Base-by-base conservation (phyloP, 2,888 invertebrate species). In the Polia nebulosa region DNA sequence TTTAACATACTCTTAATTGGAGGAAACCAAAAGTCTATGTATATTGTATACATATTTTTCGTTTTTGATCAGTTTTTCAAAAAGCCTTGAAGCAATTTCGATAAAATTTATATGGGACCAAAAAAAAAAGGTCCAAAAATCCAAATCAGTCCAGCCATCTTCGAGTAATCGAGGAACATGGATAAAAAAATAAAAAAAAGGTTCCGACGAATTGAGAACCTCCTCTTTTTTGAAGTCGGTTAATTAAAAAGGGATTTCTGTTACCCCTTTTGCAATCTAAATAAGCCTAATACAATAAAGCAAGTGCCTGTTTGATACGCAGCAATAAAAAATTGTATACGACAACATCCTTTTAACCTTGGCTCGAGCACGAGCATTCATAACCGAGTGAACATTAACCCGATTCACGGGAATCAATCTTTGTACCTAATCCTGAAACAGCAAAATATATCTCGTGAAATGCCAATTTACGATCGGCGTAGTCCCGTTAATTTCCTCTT, bases 401-500 rank as follows among this genome's bases (percentile, higher is more conserved):
- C 69, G 60, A 80, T 80, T 72, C 74, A 67, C 45, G 52, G 65
- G 72, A 82, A 82, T 82, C 75, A 83, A 73, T 83, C 83, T 78
- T 80, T 80, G 64, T 67, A 67, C 68, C 71, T 78, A 78, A 83
- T 72, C 71, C 78, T 59, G 67, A 67, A 75, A 80, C 72, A 76
- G 66, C 71, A 81, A 71, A 83, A 73, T 78, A 78, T 80, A 78
- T 78, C 78, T 76, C 62, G 55, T 29, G 70, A 78, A 70, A 70
- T 78, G 56, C 69, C 78, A 81, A 78, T 78, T 78, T 81, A 81
- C 66, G 74, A 78, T 78, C 70, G 67, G 78, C 64, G 60, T 80
- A 72, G 75, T 69, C 76, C 70, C 81, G 79, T 78, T 79, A 81
- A 79, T 79, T 72, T 81, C 69, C 81, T 63, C 81, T 79, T 79